Evolutionary conservation across 2,888 invertebrate species (phyloP).

Genomic region (Chelonus formosanus): DNA sequence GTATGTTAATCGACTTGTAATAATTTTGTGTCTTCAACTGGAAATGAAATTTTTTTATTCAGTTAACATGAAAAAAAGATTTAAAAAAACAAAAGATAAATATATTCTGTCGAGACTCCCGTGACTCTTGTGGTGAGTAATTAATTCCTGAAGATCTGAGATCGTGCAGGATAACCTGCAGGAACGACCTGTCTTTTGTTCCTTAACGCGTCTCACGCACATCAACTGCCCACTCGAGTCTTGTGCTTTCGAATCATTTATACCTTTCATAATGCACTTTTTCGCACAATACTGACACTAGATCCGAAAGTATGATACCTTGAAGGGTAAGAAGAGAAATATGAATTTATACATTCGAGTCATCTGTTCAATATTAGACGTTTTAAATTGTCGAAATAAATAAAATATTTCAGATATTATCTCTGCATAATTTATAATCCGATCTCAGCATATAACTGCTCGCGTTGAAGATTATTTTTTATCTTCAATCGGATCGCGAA

Average conservation of each 20-base stretch:
- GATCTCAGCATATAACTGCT: neutral
- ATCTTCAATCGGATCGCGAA: constrained; percentile 23
- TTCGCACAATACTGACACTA: constrained; percentile 32
- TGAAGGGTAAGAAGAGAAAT: constrained; percentile 20
- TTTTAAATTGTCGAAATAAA: constrained; percentile 20
- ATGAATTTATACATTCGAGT: constrained; percentile 29
- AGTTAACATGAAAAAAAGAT: constrained; percentile 6
- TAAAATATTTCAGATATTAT: constrained; percentile 20
- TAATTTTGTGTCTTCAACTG: no score
- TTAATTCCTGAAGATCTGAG: constrained; percentile 42
- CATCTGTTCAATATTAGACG: constrained; percentile 16
- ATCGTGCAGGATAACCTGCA: constrained; percentile 32
- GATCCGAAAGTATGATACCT: constrained; percentile 29
- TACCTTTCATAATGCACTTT: constrained; percentile 32
- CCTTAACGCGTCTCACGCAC: constrained; percentile 20
- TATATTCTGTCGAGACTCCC: constrained; percentile 1
- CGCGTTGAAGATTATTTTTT: constrained; percentile 20
- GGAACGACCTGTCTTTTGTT: constrained; percentile 22
- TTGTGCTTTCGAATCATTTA: constrained; percentile 17
- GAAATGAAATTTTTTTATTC: neutral
- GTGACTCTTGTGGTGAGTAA: constrained; percentile 35
- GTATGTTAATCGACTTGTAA: no score
- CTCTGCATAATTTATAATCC: constrained; percentile 17
- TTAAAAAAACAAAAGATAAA: neutral
- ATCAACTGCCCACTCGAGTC: constrained; percentile 26